These are phyloP conservation scores for Eremophila alpestris DNA, from an alignment of 2,797 vertebrate species.

Conservation along the genomic window DNA sequence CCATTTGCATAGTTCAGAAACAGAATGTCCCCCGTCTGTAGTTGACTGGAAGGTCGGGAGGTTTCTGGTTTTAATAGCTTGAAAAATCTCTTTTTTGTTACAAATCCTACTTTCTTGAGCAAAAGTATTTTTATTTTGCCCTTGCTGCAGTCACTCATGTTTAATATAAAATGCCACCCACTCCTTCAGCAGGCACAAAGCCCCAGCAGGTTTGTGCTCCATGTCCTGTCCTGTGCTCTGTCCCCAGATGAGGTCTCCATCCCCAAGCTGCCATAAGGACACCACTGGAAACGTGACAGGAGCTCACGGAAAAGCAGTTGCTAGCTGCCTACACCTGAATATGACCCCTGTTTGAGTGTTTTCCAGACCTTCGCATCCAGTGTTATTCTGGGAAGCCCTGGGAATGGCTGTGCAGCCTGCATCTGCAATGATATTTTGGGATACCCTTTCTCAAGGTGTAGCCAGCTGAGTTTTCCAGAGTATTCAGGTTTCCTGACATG, in stretches of 20 bases:
- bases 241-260: background rate
- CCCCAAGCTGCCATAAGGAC: rapidly evolving
- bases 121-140: slow-evolving; percentile 31
- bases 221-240: rapidly evolving
- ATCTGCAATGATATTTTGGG: background rate
- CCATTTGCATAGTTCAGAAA: slow-evolving; percentile 55
- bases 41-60: slow-evolving; percentile 29
- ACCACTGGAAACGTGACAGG: background rate
- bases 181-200: background rate
- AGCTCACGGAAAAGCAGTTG: background rate
- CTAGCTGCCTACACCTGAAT: background rate
- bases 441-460: rapidly evolving
- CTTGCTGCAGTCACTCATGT: background rate
- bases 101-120: slow-evolving; percentile 14
- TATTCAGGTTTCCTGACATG: rapidly evolving
- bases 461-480: background rate
- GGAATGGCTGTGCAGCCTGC: background rate
- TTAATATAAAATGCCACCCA: background rate
- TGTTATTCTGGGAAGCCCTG: rapidly evolving
- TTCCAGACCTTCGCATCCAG: background rate
- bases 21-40: background rate
- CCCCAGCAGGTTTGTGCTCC: background rate
- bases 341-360: background rate
- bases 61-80: slow-evolving; percentile 34
- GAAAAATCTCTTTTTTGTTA: slow-evolving; percentile 35